These are phyloP conservation scores for Tridacna crocea DNA, from an alignment of 2,888 invertebrate genomes.

Conservation along the genomic window DNA sequence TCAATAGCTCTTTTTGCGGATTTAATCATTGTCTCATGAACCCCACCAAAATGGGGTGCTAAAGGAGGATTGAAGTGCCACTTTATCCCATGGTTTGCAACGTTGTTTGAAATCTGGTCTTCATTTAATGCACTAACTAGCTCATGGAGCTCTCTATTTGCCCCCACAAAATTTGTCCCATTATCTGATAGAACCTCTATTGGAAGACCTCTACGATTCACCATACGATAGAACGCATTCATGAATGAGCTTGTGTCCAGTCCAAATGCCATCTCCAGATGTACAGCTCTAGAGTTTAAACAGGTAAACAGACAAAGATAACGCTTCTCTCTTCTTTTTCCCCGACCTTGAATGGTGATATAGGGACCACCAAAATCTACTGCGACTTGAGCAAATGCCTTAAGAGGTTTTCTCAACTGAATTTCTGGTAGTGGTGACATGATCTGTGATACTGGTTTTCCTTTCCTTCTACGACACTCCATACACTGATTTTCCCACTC, in stretches of 20 bases:
- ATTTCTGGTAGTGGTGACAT: conserved; percentile 25
- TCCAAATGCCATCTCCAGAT: conserved; percentile 47
- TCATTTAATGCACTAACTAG: conserved; percentile 4
- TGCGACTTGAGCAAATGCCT: conserved; percentile 47
- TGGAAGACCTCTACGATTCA: conserved; percentile 48
- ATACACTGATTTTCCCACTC: background rate
- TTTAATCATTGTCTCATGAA: conserved; percentile 53
- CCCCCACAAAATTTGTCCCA: conserved; percentile 58
- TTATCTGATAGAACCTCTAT: conserved; percentile 51
- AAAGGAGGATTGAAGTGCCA: conserved; percentile 60
- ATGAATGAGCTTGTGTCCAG: conserved; percentile 56
- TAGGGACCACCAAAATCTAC: conserved; percentile 65
- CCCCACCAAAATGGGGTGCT: conserved; percentile 60
- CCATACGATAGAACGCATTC: conserved; percentile 53
- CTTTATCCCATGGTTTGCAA: conserved; percentile 43
- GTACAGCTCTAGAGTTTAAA: conserved; percentile 56
- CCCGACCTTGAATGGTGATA: conserved; percentile 53
- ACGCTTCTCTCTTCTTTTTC: conserved; percentile 47
- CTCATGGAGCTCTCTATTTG: conserved; percentile 25
- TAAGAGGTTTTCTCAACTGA: conserved; percentile 28
- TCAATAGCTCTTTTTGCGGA: too few species aligned
- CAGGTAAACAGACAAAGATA: conserved; percentile 63
- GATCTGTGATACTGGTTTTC: background rate
- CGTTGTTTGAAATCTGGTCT: conserved; percentile 40
- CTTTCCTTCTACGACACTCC: background rate